These are phyloP conservation scores for Tonatia bakeri DNA, from an alignment of 2,113 vertebrate genomes.

Conservation along the genomic window DNA sequence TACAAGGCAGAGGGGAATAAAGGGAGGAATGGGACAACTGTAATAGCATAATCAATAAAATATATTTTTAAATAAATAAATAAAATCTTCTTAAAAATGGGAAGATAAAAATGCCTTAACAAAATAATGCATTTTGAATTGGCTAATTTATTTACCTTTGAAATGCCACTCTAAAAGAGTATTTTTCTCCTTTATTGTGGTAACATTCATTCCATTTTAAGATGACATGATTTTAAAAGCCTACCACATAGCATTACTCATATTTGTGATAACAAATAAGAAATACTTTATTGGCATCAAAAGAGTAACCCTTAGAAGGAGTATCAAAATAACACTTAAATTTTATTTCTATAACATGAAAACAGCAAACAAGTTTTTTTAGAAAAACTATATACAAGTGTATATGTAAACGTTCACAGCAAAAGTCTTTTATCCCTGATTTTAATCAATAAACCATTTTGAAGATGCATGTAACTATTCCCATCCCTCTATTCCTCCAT, in stretches of 20 bases:
- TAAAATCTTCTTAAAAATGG: background rate
- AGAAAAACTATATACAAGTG: background rate
- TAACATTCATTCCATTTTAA: constrained; percentile 44
- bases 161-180: background rate
- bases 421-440: constrained; percentile 12
- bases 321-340: constrained; percentile 22
- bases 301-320: constrained; percentile 47
- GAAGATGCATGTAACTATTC: background rate
- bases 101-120: constrained; percentile 14
- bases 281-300: constrained; percentile 29
- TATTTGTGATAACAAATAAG: constrained; percentile 20
- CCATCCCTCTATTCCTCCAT: background rate
- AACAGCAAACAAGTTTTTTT: background rate
- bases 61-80: too few species aligned
- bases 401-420: background rate
- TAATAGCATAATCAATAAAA: too few species aligned
- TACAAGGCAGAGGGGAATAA: too few species aligned
- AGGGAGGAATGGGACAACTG: too few species aligned
- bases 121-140: background rate
- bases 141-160: background rate
- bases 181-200: constrained; percentile 8
- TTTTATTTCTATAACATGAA: constrained; percentile 19
- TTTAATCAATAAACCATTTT: constrained; percentile 30
- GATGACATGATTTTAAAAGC: constrained; percentile 47
- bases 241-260: constrained; percentile 1